Conservation (phyloP, 2,888 invertebrate species). For the Nomada ruficornis region DNA sequence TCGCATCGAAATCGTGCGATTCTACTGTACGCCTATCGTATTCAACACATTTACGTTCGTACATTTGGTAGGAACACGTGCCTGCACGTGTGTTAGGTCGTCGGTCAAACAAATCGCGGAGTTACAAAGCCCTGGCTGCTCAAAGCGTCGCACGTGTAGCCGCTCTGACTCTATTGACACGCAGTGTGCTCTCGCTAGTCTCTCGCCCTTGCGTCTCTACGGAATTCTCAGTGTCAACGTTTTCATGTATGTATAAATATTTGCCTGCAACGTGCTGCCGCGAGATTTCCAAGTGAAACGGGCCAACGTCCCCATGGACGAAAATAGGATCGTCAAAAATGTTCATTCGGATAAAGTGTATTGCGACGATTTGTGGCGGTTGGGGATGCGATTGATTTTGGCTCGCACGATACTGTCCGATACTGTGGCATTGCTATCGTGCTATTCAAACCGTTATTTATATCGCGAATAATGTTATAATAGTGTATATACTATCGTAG, state of each 20-base stretch:
- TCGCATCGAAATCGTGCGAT: slow-evolving; percentile 3
- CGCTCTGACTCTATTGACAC: slow-evolving; percentile 41
- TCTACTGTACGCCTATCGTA: neutral
- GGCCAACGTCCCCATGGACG: neutral
- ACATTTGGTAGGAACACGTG: neutral
- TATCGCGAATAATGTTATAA: too few species aligned
- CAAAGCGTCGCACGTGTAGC: slow-evolving; percentile 28
- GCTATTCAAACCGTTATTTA: too few species aligned
- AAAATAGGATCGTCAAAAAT: neutral
- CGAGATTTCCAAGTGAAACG: slow-evolving; percentile 24
- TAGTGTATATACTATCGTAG: too few species aligned
- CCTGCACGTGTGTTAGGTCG: neutral
- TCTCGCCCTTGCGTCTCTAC: neutral
- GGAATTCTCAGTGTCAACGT: slow-evolving; percentile 44
- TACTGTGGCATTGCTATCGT: too few species aligned
- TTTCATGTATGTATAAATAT: slow-evolving; percentile 39
- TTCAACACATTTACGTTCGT: too few species aligned
- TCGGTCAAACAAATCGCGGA: slow-evolving; percentile 45
- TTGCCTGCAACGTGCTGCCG: slow-evolving; percentile 20
- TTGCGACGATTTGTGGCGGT: neutral
- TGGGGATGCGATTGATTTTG: too few species aligned
- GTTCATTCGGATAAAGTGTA: neutral
- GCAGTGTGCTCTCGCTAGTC: slow-evolving; percentile 13
- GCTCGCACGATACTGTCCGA: too few species aligned
- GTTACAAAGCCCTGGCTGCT: slow-evolving; percentile 37